Percentiles rank a stretch among this genome's conserved stretches.
phyloP scores from a whole-genome alignment of 2,888 invertebrate genomes.

The Homarus gammarus region DNA sequence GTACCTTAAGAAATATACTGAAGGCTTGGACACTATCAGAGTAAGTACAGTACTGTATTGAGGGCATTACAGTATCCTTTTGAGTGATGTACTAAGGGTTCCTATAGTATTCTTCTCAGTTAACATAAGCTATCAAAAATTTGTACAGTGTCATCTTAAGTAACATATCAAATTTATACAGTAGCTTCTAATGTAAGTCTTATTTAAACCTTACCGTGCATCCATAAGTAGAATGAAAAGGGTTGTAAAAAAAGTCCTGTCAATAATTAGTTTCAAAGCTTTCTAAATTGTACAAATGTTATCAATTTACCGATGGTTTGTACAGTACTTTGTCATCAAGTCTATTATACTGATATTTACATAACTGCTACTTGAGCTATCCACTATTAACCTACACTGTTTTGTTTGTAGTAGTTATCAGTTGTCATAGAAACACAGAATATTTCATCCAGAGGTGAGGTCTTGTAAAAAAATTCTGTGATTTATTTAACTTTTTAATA shows the following conservation, averaged over 20 bases:
- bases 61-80: background rate
- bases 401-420: too few relatives aligned
- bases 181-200: too few relatives aligned
- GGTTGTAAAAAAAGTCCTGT: background rate
- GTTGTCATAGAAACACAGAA: too few relatives aligned
- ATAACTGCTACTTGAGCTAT: too few relatives aligned
- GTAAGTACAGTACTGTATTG: background rate
- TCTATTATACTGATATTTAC: too few relatives aligned
- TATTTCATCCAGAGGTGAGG: too few relatives aligned
- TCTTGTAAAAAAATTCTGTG: too few relatives aligned
- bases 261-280: background rate
- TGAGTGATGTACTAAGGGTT: background rate
- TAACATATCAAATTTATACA: background rate
- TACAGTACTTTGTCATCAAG: too few relatives aligned
- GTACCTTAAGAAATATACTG: background rate
- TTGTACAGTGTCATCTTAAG: background rate
- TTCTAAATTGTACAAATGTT: background rate
- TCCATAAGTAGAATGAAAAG: background rate
- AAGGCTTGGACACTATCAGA: background rate
- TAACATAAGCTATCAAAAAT: background rate
- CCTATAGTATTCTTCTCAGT: background rate
- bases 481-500: too few relatives aligned
- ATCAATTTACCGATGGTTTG: too few relatives aligned
- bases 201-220: background rate
- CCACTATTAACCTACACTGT: too few relatives aligned